phyloP scores from a whole-genome alignment of 2,888 invertebrate species.

The Coleophora flavipennella region DNA sequence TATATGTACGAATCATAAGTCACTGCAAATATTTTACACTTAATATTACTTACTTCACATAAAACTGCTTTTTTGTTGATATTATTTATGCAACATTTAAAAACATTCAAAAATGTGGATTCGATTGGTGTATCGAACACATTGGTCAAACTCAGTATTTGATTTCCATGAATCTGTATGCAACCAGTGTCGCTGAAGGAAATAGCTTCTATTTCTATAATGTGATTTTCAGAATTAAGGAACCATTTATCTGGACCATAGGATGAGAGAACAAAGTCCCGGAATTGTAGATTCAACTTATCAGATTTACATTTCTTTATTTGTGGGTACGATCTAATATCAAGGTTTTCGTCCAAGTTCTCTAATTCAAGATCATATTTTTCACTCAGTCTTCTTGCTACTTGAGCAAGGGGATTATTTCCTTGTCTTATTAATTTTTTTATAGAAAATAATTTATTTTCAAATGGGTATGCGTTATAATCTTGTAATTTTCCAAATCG shows the following conservation, averaged over 20 bases:
- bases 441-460: slow-evolving; percentile 11
- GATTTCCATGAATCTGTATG: slow-evolving; percentile 2
- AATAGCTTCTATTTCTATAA: slow-evolving; percentile 1
- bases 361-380: neutral
- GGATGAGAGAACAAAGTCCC: slow-evolving; percentile 6
- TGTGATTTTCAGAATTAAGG: slow-evolving; percentile 1
- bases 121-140: slow-evolving; percentile 4
- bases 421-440: slow-evolving; percentile 12
- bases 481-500: slow-evolving; percentile 8
- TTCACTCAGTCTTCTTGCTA: slow-evolving; percentile 11
- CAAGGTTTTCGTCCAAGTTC: neutral
- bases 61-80: neutral
- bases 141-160: neutral
- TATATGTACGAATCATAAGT: neutral
- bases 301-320: neutral
- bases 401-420: slow-evolving; percentile 12
- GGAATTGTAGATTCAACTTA: slow-evolving; percentile 2
- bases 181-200: neutral
- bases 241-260: slow-evolving; percentile 4
- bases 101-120: neutral
- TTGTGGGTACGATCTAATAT: neutral
- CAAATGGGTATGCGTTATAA: slow-evolving; percentile 13
- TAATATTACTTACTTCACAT: neutral
- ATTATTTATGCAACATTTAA: neutral
- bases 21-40: slow-evolving; percentile 1